phyloP scores from a whole-genome alignment of 1,140 invertebrate genomes.

The Pemphigus obesinymphae region DNA sequence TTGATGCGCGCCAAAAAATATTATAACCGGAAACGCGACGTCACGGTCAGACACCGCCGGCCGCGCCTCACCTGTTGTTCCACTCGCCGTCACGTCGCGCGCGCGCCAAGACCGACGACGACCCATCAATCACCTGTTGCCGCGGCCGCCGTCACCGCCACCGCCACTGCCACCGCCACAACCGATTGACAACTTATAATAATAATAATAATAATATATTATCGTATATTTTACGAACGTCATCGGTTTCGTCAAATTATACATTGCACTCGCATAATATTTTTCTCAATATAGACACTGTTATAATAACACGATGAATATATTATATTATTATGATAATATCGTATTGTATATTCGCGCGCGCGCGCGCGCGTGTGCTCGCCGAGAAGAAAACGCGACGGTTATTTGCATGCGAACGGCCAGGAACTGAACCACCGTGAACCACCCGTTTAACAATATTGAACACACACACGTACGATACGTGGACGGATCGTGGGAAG shows the following conservation, averaged over 20 bases:
- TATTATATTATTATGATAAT: background rate
- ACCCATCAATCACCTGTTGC: constrained; percentile 8
- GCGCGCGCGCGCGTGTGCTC: background rate
- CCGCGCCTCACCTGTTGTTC: background rate
- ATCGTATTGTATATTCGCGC: background rate
- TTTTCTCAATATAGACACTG: no score
- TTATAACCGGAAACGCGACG: constrained; percentile 28
- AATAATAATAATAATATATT: background rate
- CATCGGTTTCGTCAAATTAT: background rate
- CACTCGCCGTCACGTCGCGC: background rate
- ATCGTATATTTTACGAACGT: no score
- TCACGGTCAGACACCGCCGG: constrained; percentile 12
- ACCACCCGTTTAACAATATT: no score
- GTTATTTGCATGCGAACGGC: background rate
- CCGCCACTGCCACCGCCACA: no score
- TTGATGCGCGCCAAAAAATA: constrained; percentile 13
- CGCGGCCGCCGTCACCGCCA: background rate
- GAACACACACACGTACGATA: background rate
- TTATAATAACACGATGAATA: background rate
- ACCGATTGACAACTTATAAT: background rate
- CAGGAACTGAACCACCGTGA: background rate
- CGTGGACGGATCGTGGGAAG: background rate
- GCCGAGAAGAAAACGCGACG: background rate
- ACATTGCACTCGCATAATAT: no score
- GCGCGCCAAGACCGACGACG: background rate